A percentile compares a stretch with the other conserved stretches of the same genome.
Conservation (phyloP, 2,797 vertebrate genomes). For the Crenuchus spilurus region DNA sequence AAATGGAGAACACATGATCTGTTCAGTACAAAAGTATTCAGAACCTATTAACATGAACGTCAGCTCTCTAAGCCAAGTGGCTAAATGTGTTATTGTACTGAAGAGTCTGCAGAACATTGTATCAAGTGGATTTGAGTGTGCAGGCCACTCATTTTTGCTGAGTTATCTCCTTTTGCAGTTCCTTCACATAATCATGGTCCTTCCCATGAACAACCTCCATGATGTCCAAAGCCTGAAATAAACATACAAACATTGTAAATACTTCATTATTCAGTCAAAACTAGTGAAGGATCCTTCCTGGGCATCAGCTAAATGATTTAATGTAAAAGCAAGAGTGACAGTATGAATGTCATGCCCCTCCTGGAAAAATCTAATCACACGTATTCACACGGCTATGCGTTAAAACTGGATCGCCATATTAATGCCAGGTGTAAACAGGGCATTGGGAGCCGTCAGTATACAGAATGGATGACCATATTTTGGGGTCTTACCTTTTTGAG, state of each 20-base stretch:
- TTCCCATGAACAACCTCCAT: slow-evolving; percentile 95
- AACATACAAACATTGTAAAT: slow-evolving; percentile 43
- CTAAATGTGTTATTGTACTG: not conserved
- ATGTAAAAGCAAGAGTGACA: no score
- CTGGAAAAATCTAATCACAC: no score
- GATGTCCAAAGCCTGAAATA: slow-evolving; percentile 86
- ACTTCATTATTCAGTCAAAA: no score
- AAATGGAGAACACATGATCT: not conserved
- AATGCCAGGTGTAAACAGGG: no score
- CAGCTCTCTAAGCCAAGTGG: not conserved
- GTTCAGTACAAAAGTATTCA: slow-evolving; percentile 48
- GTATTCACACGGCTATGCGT: no score
- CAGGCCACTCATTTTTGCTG: slow-evolving; percentile 74
- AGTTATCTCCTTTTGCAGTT: slow-evolving; percentile 85
- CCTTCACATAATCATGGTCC: slow-evolving; percentile 87
- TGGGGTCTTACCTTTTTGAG: slow-evolving; percentile 84
- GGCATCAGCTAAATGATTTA: no score
- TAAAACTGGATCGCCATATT: no score
- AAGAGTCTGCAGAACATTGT: slow-evolving; percentile 1
- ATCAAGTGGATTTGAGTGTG: not conserved
- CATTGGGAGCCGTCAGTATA: not conserved
- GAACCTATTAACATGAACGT: not conserved
- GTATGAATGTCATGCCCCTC: no score
- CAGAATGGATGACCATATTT: not conserved
- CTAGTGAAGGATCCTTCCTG: no score